Conservation (phyloP, 2,797 vertebrate species). For the Psittacula derbiana region DNA sequence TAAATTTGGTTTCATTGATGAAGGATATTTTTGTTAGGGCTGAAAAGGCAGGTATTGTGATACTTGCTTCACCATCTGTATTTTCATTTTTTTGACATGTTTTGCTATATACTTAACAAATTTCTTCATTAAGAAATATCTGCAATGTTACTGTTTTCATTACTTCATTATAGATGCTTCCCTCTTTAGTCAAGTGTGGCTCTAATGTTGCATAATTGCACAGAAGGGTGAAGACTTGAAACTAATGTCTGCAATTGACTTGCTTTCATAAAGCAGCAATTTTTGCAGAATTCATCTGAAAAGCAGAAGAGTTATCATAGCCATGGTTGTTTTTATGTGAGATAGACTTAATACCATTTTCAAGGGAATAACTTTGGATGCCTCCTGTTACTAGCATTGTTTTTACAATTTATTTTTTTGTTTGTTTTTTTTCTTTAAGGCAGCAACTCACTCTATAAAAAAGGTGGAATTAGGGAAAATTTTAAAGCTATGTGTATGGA, state of each 20-base stretch:
- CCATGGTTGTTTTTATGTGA: neutral
- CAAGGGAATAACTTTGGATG: neutral
- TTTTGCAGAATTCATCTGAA: neutral
- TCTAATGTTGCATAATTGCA: neutral
- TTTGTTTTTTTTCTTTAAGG: neutral
- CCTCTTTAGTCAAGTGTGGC: neutral
- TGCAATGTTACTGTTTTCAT: neutral
- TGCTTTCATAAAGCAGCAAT: neutral
- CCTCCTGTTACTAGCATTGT: neutral
- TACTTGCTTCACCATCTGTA: neutral
- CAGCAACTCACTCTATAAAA: neutral
- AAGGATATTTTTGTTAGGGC: neutral
- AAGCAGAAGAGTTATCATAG: neutral
- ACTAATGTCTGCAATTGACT: neutral
- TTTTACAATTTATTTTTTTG: neutral
- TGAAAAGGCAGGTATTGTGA: neutral
- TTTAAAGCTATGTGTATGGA: neutral
- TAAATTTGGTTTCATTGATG: accelerated
- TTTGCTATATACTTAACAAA: neutral
- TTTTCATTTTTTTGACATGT: neutral
- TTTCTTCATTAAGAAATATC: neutral
- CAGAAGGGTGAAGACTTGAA: neutral
- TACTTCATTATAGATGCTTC: neutral
- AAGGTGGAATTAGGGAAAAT: neutral
- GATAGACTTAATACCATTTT: neutral